These are phyloP conservation scores for Dolichomitus sp. DNA, from an alignment of 2,888 invertebrate species.

Conservation along the genomic window DNA sequence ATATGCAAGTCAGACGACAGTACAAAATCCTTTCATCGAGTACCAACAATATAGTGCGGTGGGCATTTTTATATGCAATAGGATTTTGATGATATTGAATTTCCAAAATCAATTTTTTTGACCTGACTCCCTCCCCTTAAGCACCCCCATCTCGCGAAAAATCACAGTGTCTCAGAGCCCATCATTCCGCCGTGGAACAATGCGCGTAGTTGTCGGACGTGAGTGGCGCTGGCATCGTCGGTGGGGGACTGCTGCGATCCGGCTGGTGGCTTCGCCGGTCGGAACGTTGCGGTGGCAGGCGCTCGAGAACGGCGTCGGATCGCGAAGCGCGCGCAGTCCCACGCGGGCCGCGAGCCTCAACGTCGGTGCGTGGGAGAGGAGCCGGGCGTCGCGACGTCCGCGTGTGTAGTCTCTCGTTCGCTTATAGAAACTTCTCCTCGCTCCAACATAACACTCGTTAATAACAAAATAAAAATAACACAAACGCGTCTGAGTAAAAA, in stretches of 20 bases:
- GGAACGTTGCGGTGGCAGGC: conserved; percentile 61
- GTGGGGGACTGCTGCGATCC: conserved; percentile 36
- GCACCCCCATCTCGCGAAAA: background rate
- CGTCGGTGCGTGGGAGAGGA: conserved; percentile 73
- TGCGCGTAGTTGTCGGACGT: conserved; percentile 7
- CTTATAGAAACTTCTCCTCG: background rate
- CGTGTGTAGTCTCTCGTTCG: conserved; percentile 37
- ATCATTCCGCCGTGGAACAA: background rate
- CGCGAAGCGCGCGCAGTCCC: conserved; percentile 79
- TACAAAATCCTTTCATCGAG: too few relatives aligned
- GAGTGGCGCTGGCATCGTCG: conserved; percentile 47
- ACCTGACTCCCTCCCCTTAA: too few relatives aligned
- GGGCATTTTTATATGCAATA: too few relatives aligned
- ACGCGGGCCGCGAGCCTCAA: conserved; percentile 78
- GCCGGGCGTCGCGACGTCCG: conserved; percentile 57
- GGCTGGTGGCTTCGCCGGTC: conserved; percentile 54
- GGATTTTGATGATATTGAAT: too few relatives aligned
- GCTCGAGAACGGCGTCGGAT: conserved; percentile 70
- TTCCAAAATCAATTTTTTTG: too few relatives aligned
- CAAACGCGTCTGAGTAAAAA: too few relatives aligned
- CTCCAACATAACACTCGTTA: background rate
- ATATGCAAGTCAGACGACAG: too few relatives aligned
- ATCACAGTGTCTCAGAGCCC: background rate
- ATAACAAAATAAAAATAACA: background rate
- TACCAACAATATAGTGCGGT: too few relatives aligned